phyloP scores from a whole-genome alignment of 1,140 invertebrate species.

The Polypedilum vanderplanki region DNA sequence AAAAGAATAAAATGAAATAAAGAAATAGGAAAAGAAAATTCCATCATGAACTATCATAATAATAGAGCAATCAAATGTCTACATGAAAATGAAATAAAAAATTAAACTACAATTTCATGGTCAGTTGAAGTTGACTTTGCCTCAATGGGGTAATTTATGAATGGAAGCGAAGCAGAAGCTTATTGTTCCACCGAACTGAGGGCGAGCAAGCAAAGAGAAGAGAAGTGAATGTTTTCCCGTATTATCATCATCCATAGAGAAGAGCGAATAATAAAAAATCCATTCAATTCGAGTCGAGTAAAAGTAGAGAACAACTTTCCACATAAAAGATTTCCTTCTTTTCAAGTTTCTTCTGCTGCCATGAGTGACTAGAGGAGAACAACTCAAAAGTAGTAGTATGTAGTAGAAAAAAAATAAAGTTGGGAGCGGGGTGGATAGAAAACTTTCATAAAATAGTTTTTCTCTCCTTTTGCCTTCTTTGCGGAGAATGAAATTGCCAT shows the following conservation, averaged over 20 bases:
- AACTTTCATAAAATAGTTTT: slow-evolving; percentile 15
- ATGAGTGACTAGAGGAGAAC: neutral
- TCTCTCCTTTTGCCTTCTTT: neutral
- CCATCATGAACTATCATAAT: slow-evolving; percentile 18
- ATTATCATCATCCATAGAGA: neutral
- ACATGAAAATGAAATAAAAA: slow-evolving; percentile 20
- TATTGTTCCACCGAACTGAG: neutral
- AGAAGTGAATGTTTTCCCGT: neutral
- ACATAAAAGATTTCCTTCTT: slow-evolving; percentile 4
- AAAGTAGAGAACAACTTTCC: neutral
- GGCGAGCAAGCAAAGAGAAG: neutral
- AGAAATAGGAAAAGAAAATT: slow-evolving; percentile 14
- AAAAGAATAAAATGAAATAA: neutral
- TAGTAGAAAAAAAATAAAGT: neutral
- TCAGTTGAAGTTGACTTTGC: slow-evolving; percentile 21
- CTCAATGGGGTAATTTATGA: slow-evolving; percentile 29
- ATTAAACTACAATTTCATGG: slow-evolving; percentile 26
- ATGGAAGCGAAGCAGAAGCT: slow-evolving; percentile 8
- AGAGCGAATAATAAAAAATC: slow-evolving; percentile 16
- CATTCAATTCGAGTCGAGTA: neutral
- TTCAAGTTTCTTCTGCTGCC: neutral
- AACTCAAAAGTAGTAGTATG: neutral
- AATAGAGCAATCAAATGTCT: slow-evolving; percentile 18
- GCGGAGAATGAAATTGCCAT: neutral
- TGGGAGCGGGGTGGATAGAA: neutral